Evolutionary conservation across 2,888 invertebrate genomes (phyloP), one percentile per base, ranked within the genome.

Genomic region (Autographa gamma): DNA sequence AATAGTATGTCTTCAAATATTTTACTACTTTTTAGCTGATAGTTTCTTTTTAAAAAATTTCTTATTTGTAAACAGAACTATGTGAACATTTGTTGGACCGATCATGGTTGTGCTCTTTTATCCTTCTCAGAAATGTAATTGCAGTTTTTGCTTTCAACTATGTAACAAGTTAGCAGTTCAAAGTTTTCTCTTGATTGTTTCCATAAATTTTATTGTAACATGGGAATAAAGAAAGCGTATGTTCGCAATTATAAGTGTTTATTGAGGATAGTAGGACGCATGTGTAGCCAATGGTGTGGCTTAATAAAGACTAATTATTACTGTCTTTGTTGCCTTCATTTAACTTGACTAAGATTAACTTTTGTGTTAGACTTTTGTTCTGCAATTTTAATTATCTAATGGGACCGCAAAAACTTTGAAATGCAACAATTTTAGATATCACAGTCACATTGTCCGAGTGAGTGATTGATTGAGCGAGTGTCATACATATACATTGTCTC

Each of bases 151-250:
- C 13, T 25, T 56, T 56, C 54, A 13, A 56, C 13, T 56, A 25
- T 25, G 13, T 25, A 56, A 19, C 19, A 56, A 25, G 54, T 56
- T 25, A 56, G 16, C 48, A 56, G 65, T 70, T 38, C 0, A 56
- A 14, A 32, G 48, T 63, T 73, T 69, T 78, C 79, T 71, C 77
- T 77, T 65, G 64, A 77, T 78, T 78, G 74, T 77, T 74, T 56
- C 19, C 13, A 71, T 58, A 71, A 60, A 59, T 74, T 58, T 74
- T 74, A 77, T 63, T 64, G 74, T 71, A 58, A 66, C 67, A 78
- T 77, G 79, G 63, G 79, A 77, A 77, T 67, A 8, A 41, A 74
- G 68, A 67, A 67, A 63, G 32, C 32, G 65, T 41, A 54, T 78
- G 71, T 60, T 74, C 31, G 71, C 67, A 77, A 78, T 77, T 78